Base-by-base conservation (phyloP, 2,797 vertebrate species). In the Aplochiton taeniatus region DNA sequence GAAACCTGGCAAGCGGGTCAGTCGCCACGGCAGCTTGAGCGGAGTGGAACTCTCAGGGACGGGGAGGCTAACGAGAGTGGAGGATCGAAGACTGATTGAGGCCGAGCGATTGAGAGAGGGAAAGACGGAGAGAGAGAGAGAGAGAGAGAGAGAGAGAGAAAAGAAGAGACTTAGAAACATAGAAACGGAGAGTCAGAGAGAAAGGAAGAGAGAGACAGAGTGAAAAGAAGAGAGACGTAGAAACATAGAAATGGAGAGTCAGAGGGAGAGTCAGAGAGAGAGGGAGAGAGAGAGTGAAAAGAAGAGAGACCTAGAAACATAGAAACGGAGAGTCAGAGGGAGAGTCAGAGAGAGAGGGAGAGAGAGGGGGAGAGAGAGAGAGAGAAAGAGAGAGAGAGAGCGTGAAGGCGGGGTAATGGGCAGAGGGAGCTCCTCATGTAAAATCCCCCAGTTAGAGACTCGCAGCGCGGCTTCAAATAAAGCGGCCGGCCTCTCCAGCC, bases 391-490 rank as follows among this genome's bases (percentile, higher is more conserved):
- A 14, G 58, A 69, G 58, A 56, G 53, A 70, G 73, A 74, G 70
- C 73, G 61, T 63, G 69, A 65, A 70, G 59, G 63, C 62, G 78
- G 63, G 74, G 70, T 84, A 81, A 85, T 80, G 71, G 71, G 31
- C 31, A 31, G 31, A 31, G 6, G 31, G 31, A 31, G 31, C 31
- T 3, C 31, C 31, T 31, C 31, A 6, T 6, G 31, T 31, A 31
- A 31, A 31, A 31, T 6, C 31, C 31, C 31, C 31, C 31, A 31
- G 31, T 31, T 31, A 31, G 31, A 31, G 31, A 31, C 31, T 31
- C 31, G 31, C 31, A 6, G 2, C 31, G 31, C 31, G 6, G 31
- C 31, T 31, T 31, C 31, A 31, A 31, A 31, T 31, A 6, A 31
- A 66, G 18, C 61, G 73, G 54, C 71, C 75, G 68, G 82, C 73